Evolutionary conservation across 2,113 vertebrate species (phyloP).

Genomic region (Podarcis raffonei): DNA sequence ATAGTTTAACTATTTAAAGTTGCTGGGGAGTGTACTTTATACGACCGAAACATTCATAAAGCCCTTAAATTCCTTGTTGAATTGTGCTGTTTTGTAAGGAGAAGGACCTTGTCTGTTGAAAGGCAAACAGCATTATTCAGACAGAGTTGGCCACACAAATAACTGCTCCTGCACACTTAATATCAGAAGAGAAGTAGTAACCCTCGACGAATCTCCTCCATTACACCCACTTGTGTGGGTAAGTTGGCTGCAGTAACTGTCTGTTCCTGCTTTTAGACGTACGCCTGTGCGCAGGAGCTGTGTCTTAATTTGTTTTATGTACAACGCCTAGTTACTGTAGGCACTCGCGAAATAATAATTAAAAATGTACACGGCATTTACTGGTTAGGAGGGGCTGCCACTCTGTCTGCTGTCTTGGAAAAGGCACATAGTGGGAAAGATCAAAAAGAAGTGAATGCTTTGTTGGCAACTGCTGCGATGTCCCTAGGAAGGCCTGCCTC

Average conservation of each 20-base stretch:
- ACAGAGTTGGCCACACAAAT: neutral
- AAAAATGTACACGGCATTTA: constrained; percentile 9
- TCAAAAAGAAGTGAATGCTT: constrained; percentile 16
- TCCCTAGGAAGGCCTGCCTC: neutral
- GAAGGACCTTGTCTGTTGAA: neutral
- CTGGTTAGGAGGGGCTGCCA: neutral
- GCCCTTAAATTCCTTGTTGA: neutral
- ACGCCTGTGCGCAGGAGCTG: neutral
- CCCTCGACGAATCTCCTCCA: neutral
- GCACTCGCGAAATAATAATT: constrained; percentile 13
- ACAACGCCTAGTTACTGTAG: constrained; percentile 12
- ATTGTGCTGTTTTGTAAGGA: neutral
- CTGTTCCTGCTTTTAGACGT: neutral
- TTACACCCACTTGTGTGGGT: neutral
- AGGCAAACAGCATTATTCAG: neutral
- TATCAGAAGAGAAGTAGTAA: neutral
- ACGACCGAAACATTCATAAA: neutral
- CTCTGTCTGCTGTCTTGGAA: neutral
- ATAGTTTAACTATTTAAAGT: neutral
- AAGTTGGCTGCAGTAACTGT: neutral
- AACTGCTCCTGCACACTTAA: neutral
- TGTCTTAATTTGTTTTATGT: neutral
- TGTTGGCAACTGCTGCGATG: neutral
- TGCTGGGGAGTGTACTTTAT: neutral
- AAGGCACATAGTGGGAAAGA: neutral